Evolutionary conservation across 2,113 vertebrate genomes (phyloP), one percentile per base, ranked within the genome.

Genomic region (Sarotherodon lohbergeri): DNA sequence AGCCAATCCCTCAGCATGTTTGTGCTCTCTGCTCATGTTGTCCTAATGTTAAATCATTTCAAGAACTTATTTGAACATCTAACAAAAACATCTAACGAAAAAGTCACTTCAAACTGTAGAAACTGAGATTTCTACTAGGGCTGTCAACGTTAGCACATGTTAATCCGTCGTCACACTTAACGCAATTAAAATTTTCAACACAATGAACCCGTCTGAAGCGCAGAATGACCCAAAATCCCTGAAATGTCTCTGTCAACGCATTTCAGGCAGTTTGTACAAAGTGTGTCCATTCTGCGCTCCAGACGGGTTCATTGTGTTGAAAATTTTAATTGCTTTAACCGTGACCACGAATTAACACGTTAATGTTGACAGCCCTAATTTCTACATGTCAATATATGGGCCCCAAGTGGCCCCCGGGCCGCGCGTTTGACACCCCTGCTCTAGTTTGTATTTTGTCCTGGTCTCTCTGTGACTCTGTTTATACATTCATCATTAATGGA

Each of bases 331-430:
- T 29, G 55, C 0, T 4, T 27, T 46, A 27, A 56, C 22, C 1
- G 4, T 56, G 55, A 14, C 6, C 22, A 56, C 1, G 6, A 11
- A 24, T 1, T 1, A 56, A 0, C 24, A 57, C 2, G 1, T 8
- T 50, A 19, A 50, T 0, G 2, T 17, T 57, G 0, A 57, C 7
- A 29, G 24, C 13, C 24, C 56, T 57, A 57, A 57, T 57, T 0
- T 57, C 56, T 57, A 57, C 24, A 29, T 29, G 56, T 2, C 0
- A 57, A 57, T 8, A 16, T 29, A 16, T 1, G 56, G 24, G 13
- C 7, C 56, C 7, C 56, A 9, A 9, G 56, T 59, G 56, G 56
- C 7, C 56, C 56, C 14, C 0, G 3, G 8, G 55, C 24, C 55
- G 7, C 13, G 13, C 5, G 14, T 61, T 19, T 61, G 29, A 32